Evolutionary conservation across 2,797 vertebrate genomes (phyloP).

Genomic region (Falco novaeseelandiae): DNA sequence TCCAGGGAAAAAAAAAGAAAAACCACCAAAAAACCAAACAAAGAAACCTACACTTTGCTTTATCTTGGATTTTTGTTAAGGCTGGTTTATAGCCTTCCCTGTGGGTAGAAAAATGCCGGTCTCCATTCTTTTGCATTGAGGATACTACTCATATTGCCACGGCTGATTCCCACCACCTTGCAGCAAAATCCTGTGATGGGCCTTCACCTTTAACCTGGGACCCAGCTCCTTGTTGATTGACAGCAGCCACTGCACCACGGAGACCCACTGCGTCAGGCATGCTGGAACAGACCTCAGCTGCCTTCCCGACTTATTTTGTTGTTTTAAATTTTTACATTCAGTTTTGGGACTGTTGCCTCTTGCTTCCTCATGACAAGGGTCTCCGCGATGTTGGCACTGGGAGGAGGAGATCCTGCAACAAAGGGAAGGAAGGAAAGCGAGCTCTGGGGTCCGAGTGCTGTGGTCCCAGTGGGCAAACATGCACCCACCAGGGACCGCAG

Average conservation of each 20-base stretch:
- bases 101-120: not conserved
- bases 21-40: too few relatives aligned
- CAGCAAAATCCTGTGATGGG: not conserved
- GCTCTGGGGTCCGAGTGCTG: not conserved
- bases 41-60: not conserved
- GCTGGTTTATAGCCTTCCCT: not conserved
- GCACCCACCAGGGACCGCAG: not conserved
- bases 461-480: not conserved
- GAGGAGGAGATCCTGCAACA: not conserved
- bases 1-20: not conserved
- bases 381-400: not conserved
- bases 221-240: not conserved
- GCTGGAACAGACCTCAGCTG: not conserved
- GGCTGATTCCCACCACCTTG: not conserved
- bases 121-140: not conserved
- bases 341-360: not conserved
- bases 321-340: not conserved
- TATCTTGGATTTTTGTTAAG: not conserved
- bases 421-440: not conserved
- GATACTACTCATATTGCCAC: not conserved
- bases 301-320: constrained; percentile 1
- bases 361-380: constrained; percentile 44
- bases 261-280: constrained; percentile 25
- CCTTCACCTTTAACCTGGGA: not conserved
- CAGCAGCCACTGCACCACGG: not conserved